phyloP scores from a whole-genome alignment of 2,888 invertebrate species.

The Chalcosyrphus nemorum region DNA sequence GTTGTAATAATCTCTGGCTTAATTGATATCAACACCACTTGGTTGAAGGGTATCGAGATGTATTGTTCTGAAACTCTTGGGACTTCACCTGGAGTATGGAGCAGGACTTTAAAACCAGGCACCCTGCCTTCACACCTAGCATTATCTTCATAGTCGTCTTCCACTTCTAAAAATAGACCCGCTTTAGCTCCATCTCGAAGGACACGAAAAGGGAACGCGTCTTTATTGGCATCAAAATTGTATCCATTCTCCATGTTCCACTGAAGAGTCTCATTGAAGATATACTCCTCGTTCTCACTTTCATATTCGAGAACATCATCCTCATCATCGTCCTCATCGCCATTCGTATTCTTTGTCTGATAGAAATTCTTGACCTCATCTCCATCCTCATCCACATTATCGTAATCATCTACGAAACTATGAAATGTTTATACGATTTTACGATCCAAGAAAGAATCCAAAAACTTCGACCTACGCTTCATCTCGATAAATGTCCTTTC shows the following conservation, averaged over 20 bases:
- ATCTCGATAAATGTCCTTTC: constrained; percentile 70
- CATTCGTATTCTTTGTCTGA: too few relatives aligned
- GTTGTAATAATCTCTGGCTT: constrained; percentile 91
- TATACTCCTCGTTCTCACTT: neutral
- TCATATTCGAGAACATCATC: too few relatives aligned
- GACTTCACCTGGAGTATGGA: constrained; percentile 81
- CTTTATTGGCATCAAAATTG: constrained; percentile 82
- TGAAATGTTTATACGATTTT: too few relatives aligned
- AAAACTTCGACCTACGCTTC: constrained; percentile 78
- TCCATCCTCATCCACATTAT: constrained; percentile 28
- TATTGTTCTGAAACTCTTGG: constrained; percentile 84
- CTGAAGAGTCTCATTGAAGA: constrained; percentile 72
- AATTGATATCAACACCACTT: constrained; percentile 88
- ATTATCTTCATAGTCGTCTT: constrained; percentile 86
- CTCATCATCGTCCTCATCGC: neutral
- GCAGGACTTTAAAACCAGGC: constrained; percentile 86
- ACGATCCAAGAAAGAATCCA: too few relatives aligned
- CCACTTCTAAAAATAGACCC: constrained; percentile 86
- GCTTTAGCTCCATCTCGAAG: constrained; percentile 86
- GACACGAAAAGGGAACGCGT: constrained; percentile 87
- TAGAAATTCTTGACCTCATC: too few relatives aligned
- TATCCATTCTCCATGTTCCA: constrained; percentile 88
- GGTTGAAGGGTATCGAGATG: constrained; percentile 87
- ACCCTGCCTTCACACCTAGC: constrained; percentile 88
- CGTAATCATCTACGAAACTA: constrained; percentile 67